Percentiles rank a stretch among this genome's conserved stretches.
These are phyloP conservation scores for Aricia artaxerxes DNA, from an alignment of 2,888 invertebrate species.

Conservation along the genomic window DNA sequence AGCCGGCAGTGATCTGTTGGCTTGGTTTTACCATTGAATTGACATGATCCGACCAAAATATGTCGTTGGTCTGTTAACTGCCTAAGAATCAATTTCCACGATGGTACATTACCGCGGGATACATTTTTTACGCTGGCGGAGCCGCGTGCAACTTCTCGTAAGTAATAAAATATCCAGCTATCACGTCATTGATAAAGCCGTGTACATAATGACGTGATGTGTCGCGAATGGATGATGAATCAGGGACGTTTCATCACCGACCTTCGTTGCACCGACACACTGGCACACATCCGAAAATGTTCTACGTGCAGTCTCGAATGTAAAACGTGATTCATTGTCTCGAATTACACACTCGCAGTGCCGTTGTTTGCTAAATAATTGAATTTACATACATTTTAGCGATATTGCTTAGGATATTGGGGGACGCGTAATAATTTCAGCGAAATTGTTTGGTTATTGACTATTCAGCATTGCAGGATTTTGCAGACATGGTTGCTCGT, in stretches of 20 bases:
- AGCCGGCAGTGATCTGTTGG: no score
- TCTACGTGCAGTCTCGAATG: not conserved
- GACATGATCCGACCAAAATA: no score
- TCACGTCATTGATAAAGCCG: not conserved
- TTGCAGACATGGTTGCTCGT: no score
- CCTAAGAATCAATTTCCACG: no score
- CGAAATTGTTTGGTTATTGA: no score
- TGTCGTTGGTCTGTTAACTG: no score
- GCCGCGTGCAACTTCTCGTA: not conserved
- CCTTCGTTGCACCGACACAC: constrained; percentile 16
- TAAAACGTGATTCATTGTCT: not conserved
- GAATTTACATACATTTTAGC: not conserved
- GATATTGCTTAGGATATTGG: no score
- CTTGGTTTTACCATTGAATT: no score
- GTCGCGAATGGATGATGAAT: not conserved
- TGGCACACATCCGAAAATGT: constrained; percentile 14
- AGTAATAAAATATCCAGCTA: not conserved
- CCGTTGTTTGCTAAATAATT: not conserved
- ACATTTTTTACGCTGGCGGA: not conserved
- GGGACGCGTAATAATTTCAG: no score
- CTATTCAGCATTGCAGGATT: no score
- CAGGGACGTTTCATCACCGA: constrained; percentile 11
- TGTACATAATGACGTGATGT: not conserved
- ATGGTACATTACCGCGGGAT: no score
- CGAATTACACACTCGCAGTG: not conserved